Evolutionary conservation across 2,888 invertebrate genomes (phyloP), one percentile per base, ranked within the genome.

Genomic region (Brenthis hecate): DNA sequence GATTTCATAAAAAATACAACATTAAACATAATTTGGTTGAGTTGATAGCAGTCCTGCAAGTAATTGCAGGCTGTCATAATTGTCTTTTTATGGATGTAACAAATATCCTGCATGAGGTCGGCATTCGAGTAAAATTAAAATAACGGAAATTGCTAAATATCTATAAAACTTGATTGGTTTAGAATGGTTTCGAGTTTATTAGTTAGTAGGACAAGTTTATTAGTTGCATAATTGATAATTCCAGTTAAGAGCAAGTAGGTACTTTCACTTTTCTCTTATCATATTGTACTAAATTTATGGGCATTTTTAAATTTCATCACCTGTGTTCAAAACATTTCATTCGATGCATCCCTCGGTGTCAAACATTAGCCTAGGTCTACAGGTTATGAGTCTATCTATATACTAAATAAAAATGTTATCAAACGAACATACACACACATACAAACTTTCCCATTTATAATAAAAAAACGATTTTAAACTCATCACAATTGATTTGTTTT

Each of bases 131-230:
- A 50, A 60, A 60, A 69, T 61, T 47, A 65, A 56, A 60, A 11
- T 55, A 47, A 43, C 68, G 71, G 71, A 71, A 64, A 68, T 71
- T 68, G 66, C 70, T 65, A 54, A 68, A 65, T 66, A 56, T 57
- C 56, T 51, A 60, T 64, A 56, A 60, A 60, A 66, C 32, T 66
- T 64, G 66, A 71, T 71, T 71, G 71, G 65, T 66, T 71, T 68
- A 68, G 68, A 71, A 68, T 66, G 71, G 63, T 66, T 32, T 65
- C 43, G 58, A 61, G 50, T 65, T 68, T 71, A 68, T 68, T 61
- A 47, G 55, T 62, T 68, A 68, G 65, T 68, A 56, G 70, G 65
- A 62, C 65, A 71, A 53, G 63, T 66, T 64, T 62, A 48, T 66
- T 55, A 47, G 32, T 71, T 71, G 68, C 65, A 58, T 71, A 68